Evolutionary conservation across 1,140 invertebrate species (phyloP).

Genomic region (Hylyphantes graminicola): DNA sequence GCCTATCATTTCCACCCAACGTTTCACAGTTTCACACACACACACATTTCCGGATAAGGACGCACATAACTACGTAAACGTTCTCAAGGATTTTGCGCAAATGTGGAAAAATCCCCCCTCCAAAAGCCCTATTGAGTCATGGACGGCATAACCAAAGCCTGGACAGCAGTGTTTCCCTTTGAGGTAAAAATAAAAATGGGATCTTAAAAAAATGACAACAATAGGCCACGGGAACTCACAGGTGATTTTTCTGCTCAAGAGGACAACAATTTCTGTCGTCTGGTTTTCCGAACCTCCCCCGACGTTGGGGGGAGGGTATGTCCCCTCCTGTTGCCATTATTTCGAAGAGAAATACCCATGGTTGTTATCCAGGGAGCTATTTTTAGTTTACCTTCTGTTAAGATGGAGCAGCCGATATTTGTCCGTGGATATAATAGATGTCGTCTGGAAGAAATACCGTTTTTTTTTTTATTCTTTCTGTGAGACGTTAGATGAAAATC

Average conservation of each 20-base stretch:
- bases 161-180: constrained; percentile 40
- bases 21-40: too few species aligned
- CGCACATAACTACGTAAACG: constrained; percentile 31
- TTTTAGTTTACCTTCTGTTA: constrained; percentile 46
- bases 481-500: too few species aligned
- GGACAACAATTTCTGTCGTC: constrained; percentile 58
- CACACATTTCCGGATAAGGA: constrained; percentile 28
- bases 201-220: constrained; percentile 27
- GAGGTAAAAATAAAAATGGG: constrained; percentile 34
- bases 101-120: constrained; percentile 46
- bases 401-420: constrained; percentile 45
- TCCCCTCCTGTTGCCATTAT: constrained; percentile 23
- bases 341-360: constrained; percentile 20
- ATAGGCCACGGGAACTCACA: constrained; percentile 53
- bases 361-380: constrained; percentile 43
- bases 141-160: not conserved
- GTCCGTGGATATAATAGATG: constrained; percentile 14
- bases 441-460: constrained; percentile 5
- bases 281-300: constrained; percentile 21
- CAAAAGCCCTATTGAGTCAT: constrained; percentile 26
- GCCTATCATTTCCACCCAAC: not conserved
- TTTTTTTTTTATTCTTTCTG: constrained; percentile 21
- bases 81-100: constrained; percentile 56
- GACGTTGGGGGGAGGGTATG: not conserved
- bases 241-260: constrained; percentile 56